Evolutionary conservation across 2,888 invertebrate genomes (phyloP), one percentile per base, ranked within the genome.

Genomic region (Eucera pruinosa): DNA sequence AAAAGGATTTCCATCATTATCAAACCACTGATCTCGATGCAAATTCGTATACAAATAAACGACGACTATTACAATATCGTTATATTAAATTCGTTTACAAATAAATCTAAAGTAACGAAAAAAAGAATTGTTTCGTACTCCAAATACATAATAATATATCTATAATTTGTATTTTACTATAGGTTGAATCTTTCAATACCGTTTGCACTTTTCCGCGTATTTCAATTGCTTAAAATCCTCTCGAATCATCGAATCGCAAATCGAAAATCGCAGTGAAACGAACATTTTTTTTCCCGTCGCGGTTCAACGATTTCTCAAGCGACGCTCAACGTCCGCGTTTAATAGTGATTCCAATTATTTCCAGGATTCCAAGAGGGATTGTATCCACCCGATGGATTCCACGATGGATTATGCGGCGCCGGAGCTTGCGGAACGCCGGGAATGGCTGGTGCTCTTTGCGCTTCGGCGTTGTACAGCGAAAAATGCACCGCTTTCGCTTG

Each of bases 401-500:
- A 86, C 39, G 84, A 80, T 9, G 86, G 88, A 77, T 88, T 87
- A 75, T 87, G 90, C 30, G 86, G 84, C 7, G 70, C 77, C 0
- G 64, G 54, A 2, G 61, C 70, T 4, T 57, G 60, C 50, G 85
- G 85, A 13, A 85, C 88, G 15, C 84, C 87, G 18, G 89, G 89
- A 4, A 76, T 86, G 2, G 81, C 81, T 11, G 88, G 84, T 7
- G 80, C 87, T 27, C 83, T 80, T 18, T 72, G 79, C 2, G 89
- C 89, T 47, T 89, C 90, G 2, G 91, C 91, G 69, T 87, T 90
- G 86, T 87, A 91, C 36, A 92, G 83, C 6, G 91, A 88, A 81
- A 92, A 92, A 74, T 92, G 92, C 13, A 89, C 81, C 1, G 91
- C 91, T 78, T 92, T 93, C 36, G 93, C 92, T 68, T 91, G 89